These are phyloP conservation scores for Alloscopus bannaensis DNA, from an alignment of 2,888 invertebrate genomes.

Conservation along the genomic window DNA sequence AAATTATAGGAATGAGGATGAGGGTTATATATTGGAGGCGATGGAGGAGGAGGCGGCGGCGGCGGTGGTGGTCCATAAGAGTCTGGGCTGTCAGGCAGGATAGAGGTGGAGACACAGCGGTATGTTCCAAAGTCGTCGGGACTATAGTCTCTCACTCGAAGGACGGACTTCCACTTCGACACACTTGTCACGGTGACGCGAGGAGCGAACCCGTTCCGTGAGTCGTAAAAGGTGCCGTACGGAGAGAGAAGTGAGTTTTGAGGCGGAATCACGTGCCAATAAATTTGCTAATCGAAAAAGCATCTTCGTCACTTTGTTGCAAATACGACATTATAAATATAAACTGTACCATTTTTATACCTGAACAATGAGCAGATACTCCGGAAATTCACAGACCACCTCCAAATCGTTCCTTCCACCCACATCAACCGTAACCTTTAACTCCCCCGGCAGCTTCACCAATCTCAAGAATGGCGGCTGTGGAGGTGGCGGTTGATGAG, in stretches of 20 bases:
- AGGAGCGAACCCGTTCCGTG: constrained; percentile 68
- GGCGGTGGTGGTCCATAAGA: neutral
- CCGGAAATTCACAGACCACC: constrained; percentile 70
- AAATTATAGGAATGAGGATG: neutral
- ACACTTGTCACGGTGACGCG: constrained; percentile 61
- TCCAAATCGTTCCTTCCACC: constrained; percentile 57
- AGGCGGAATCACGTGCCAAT: constrained; percentile 69
- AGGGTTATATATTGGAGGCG: constrained; percentile 29
- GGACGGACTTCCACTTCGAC: constrained; percentile 68
- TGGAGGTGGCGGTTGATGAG: constrained; percentile 28
- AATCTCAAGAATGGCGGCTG: constrained; percentile 59
- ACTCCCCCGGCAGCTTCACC: constrained; percentile 68
- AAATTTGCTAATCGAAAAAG: constrained; percentile 65
- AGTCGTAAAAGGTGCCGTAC: constrained; percentile 71
- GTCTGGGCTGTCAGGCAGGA: constrained; percentile 65
- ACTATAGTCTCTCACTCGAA: constrained; percentile 66
- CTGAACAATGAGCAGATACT: constrained; percentile 70
- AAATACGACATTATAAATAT: neutral
- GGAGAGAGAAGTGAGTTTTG: constrained; percentile 68
- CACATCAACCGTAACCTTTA: constrained; percentile 56
- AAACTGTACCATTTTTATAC: constrained; percentile 41
- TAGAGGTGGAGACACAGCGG: constrained; percentile 69
- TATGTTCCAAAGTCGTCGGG: constrained; percentile 71
- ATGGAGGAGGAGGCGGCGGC: constrained; percentile 19
- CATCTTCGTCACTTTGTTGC: neutral